phyloP scores from a whole-genome alignment of 1,140 invertebrate species.

The Rhopalosiphum maidis region DNA sequence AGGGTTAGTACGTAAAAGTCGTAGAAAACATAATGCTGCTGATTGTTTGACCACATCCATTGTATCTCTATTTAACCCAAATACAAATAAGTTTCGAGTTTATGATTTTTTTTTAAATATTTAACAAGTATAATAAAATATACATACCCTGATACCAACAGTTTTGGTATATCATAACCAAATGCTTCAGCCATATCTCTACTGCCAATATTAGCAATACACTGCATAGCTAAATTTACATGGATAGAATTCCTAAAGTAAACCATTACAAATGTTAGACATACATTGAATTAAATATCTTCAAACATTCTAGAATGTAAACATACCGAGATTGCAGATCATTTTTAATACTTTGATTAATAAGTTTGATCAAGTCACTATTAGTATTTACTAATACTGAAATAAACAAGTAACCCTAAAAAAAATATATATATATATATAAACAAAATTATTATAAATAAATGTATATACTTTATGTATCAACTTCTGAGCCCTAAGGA shows the following conservation, averaged over 20 bases:
- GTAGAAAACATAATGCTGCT: slow-evolving; percentile 93
- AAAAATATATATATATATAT: slow-evolving; percentile 60
- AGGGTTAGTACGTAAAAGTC: slow-evolving; percentile 90
- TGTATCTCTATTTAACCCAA: slow-evolving; percentile 78
- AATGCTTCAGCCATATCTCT: slow-evolving; percentile 99
- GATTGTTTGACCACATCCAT: slow-evolving; percentile 99
- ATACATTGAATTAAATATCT: background rate
- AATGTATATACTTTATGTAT: too few relatives aligned
- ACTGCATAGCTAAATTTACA: slow-evolving; percentile 98
- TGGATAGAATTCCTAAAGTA: slow-evolving; percentile 89
- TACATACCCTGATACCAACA: slow-evolving; percentile 92
- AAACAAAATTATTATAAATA: background rate
- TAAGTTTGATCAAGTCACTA: slow-evolving; percentile 98
- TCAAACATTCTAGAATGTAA: background rate
- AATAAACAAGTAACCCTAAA: slow-evolving; percentile 97
- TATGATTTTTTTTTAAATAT: background rate
- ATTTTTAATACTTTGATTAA: slow-evolving; percentile 99
- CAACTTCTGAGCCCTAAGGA: too few relatives aligned
- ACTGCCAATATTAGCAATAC: slow-evolving; percentile 99
- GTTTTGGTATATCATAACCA: slow-evolving; percentile 95
- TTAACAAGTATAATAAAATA: slow-evolving; percentile 3
- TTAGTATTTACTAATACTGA: slow-evolving; percentile 99
- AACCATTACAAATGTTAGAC: background rate
- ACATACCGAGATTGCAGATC: slow-evolving; percentile 82
- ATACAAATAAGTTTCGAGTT: background rate